Evolutionary conservation across 2,888 invertebrate genomes (phyloP), one percentile per base, ranked within the genome.

Genomic region (Bellardia bayeri): DNA sequence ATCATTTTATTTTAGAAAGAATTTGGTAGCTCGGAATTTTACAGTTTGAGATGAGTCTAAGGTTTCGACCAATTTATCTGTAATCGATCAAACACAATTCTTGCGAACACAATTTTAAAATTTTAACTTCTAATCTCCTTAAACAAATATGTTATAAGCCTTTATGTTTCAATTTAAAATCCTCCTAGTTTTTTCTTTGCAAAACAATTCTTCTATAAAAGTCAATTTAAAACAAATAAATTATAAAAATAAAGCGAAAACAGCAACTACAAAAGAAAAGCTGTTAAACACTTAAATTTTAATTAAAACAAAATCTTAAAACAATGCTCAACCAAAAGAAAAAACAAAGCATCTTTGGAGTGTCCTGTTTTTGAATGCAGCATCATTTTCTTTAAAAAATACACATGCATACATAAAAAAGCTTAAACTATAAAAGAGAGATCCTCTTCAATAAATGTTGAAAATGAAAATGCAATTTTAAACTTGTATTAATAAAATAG

Each of bases 251-350:
- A 75, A 42, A 66, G 23, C 64, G 49, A 54, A 49, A 82, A 74
- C 1, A 42, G 33, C 33, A 37, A 75, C 61, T 54, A 75, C 58
- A 82, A 82, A 87, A 69, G 76, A 76, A 86, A 75, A 82, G 75
- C 82, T 87, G 66, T 87, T 87, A 85, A 85, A 87, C 85, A 87
- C 87, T 87, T 87, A 85, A 87, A 78, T 85, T 87, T 87, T 87
- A 87, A 87, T 87, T 87, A 87, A 87, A 87, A 85, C 79, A 80
- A 80, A 78, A 83, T 78, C 51, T 74, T 81, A 75, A 85, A 81
- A 85, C 54, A 83, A 85, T 56, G 54, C 66, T 6, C 51, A 40
- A 68, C n/a, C 49, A 56, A 74, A 68, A 79, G 37, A 75, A 82
- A 58, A 42, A 78, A 74, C 23, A 49, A 45, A 71, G 72, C 69